Base-by-base conservation (phyloP, 53 echinoderm and acorn worm genomes). In the Actinopyga echinites region DNA sequence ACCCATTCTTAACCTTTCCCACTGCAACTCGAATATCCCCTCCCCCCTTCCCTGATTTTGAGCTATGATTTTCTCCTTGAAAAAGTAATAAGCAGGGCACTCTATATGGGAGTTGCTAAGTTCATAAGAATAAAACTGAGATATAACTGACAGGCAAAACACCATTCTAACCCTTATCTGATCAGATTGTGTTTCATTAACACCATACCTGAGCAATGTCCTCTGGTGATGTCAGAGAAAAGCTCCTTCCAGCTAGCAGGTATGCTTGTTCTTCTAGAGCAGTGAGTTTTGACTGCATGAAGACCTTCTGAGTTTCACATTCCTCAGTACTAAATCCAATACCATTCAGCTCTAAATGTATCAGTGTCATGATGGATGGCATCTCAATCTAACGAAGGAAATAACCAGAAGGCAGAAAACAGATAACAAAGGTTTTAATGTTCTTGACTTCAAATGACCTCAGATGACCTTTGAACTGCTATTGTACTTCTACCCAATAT, bases 171-270 rank as follows among this genome's bases (percentile, higher is more conserved):
- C 49, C 17, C 17, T 15, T 6, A 49, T 17, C 17, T 63, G 11
- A 12, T 28, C 30, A 15, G 32, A 8, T n/a, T 26, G 19, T 53
- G 40, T 44, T 43, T n/a, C 22, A 53, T 36, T 25, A n/a, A n/a
- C n/a, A 30, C 13, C 20, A 42, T 86, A 99, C 99, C 92, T 99
- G 94, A 40, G 99, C 99, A 53, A 99, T 86, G 62, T 99, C 99
- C 6, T 99, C 89, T 8, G 99, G 83, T 58, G 99, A 99, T 35
- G 99, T 99, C 42, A 99, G 85, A 3, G 92, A 90, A 92, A 99
- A 99, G 30, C 86, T 79, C 29, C 92, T 90, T 0, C 93, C 93
- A 69, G 92, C 94, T 53, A 94, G 80, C 87, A 86, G 87, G 64
- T 99, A 99, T 15, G 99, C 94, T 33, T 92, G 82, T 29, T 92